A percentile compares a stretch with the other conserved stretches of the same genome.
phyloP scores from a whole-genome alignment of 2,797 vertebrate species.

The Micromesistius poutassou region DNA sequence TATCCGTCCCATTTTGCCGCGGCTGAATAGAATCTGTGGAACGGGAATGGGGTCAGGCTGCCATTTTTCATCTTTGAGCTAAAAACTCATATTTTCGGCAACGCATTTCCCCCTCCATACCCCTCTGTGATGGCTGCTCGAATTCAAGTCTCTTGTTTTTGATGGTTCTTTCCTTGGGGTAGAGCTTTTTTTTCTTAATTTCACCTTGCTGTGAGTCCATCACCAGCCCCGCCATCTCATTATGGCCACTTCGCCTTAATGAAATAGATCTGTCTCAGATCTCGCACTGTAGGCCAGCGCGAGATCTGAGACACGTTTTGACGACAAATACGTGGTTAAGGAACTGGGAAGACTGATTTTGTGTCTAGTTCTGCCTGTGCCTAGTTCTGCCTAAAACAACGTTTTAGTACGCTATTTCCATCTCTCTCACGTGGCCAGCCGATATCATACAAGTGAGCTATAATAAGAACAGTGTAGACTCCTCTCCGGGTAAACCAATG shows the following conservation, averaged over 20 bases:
- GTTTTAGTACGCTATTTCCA: too few relatives aligned
- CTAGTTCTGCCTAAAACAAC: too few relatives aligned
- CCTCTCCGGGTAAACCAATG: too few relatives aligned
- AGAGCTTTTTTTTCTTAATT: conserved; percentile 11
- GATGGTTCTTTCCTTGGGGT: background rate
- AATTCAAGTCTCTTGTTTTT: background rate
- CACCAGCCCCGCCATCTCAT: conserved; percentile 42
- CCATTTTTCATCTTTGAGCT: conserved; percentile 64
- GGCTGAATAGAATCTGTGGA: conserved; percentile 56
- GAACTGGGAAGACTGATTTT: too few relatives aligned
- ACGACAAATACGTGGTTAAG: too few relatives aligned
- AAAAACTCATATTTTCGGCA: conserved; percentile 54
- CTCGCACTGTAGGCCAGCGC: too few relatives aligned
- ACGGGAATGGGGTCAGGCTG: conserved; percentile 52
- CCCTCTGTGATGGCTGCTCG: background rate
- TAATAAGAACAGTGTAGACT: too few relatives aligned
- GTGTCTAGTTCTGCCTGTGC: too few relatives aligned
- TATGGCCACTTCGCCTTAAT: conserved; percentile 37
- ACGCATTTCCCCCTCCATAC: background rate
- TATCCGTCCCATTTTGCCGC: conserved; percentile 52
- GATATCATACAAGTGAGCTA: too few relatives aligned
- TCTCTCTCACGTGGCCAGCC: too few relatives aligned
- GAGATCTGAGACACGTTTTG: too few relatives aligned
- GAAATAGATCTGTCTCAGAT: conserved; percentile 22
- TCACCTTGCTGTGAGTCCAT: conserved; percentile 28